Percentiles rank a stretch among this genome's conserved stretches.
These are phyloP conservation scores for Hydrophis major DNA, from an alignment of 2,797 vertebrate genomes.

Conservation along the genomic window DNA sequence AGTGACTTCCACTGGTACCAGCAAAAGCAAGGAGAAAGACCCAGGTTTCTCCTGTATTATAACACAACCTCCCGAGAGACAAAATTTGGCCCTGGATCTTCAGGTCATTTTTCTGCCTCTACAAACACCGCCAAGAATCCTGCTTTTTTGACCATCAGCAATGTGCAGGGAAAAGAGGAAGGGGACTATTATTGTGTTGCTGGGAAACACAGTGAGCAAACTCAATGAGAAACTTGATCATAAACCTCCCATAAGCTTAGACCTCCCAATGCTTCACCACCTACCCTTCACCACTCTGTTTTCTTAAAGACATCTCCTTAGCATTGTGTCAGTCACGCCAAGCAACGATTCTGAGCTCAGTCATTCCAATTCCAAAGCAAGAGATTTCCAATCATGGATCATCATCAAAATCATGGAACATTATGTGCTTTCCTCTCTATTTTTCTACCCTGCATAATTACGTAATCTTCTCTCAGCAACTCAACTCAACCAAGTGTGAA, in stretches of 20 bases:
- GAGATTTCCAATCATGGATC: too few species aligned
- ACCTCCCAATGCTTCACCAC: too few species aligned
- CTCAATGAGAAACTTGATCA: not conserved
- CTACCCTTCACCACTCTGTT: too few species aligned
- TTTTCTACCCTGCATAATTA: not conserved
- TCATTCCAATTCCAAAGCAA: too few species aligned
- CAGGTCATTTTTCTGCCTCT: conserved; percentile 4
- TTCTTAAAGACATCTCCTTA: too few species aligned
- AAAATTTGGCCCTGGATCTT: not conserved
- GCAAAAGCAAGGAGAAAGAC: fast-evolving
- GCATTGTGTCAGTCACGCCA: too few species aligned
- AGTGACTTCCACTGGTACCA: not conserved
- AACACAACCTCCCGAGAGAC: fast-evolving
- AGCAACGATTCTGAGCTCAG: too few species aligned
- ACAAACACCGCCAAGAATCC: not conserved
- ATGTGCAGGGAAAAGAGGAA: not conserved
- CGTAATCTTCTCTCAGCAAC: not conserved
- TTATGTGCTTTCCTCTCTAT: too few species aligned
- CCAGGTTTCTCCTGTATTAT: not conserved
- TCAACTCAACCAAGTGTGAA: not conserved
- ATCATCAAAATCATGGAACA: too few species aligned
- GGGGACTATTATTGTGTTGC: not conserved
- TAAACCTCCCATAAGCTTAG: not conserved
- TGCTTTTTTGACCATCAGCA: not conserved
- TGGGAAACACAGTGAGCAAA: not conserved